phyloP scores from a whole-genome alignment of 2,888 invertebrate genomes.

The Campopleginae sp. region DNA sequence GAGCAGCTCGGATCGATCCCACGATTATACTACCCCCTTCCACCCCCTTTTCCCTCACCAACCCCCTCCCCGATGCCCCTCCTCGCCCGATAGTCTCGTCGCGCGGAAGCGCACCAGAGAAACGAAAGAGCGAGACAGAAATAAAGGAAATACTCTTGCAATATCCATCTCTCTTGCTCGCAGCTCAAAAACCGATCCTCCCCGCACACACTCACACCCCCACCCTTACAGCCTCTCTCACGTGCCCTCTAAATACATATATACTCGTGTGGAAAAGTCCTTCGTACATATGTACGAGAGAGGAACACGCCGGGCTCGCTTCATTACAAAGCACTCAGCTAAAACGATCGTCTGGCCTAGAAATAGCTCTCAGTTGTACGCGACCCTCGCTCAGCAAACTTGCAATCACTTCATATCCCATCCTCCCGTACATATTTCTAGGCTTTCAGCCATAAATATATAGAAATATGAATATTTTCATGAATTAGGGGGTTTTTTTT shows the following conservation, averaged over 20 bases:
- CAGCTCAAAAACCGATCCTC: conserved; percentile 57
- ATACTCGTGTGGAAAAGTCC: conserved; percentile 17
- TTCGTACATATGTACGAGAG: conserved; percentile 19
- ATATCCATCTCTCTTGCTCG: conserved; percentile 50
- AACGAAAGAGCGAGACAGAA: conserved; percentile 7
- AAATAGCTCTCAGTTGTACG: conserved; percentile 60
- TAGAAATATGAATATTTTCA: background rate
- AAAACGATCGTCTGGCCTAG: conserved; percentile 74
- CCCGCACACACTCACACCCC: background rate
- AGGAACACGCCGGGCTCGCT: conserved; percentile 65
- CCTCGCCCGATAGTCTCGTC: conserved; percentile 21
- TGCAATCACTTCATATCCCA: conserved; percentile 54
- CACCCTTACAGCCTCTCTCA: background rate
- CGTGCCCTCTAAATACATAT: background rate
- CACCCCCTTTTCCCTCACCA: conserved; percentile 7
- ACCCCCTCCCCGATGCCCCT: too few relatives aligned
- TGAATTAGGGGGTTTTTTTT: background rate
- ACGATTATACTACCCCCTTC: conserved; percentile 62
- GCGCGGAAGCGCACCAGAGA: conserved; percentile 9
- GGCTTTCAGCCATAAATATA: background rate
- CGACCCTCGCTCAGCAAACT: conserved; percentile 26
- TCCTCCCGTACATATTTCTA: conserved; percentile 14
- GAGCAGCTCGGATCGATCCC: conserved; percentile 62
- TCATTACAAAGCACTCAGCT: conserved; percentile 76
- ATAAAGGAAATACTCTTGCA: conserved; percentile 37